Percentiles rank a stretch among this genome's conserved stretches.
Evolutionary conservation across 2,888 invertebrate species (phyloP).

Genomic region (Anagyrus pseudococci): DNA sequence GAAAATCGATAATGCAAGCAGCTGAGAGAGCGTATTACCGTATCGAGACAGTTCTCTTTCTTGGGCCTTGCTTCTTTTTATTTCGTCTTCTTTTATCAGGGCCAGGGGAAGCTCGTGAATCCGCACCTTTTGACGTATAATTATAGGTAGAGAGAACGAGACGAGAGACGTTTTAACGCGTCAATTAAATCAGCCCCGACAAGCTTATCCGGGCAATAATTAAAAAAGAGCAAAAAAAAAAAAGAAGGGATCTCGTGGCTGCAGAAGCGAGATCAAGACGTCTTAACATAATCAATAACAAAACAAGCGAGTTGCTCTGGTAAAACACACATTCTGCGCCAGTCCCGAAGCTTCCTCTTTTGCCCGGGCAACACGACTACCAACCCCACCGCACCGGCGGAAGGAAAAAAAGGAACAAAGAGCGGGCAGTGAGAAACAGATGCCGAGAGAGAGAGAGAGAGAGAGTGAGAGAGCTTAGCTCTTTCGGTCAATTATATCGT

Average conservation of each 20-base stretch:
- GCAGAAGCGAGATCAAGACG: too few relatives aligned
- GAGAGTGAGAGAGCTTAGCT: background rate
- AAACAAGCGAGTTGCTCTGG: slow-evolving; percentile 13
- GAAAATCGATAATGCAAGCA: too few relatives aligned
- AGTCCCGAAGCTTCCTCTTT: background rate
- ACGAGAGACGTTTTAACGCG: too few relatives aligned
- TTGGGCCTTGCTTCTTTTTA: too few relatives aligned
- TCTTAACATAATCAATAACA: slow-evolving; percentile 32
- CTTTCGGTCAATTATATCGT: slow-evolving; percentile 25
- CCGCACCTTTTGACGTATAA: too few relatives aligned
- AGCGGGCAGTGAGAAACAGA: background rate
- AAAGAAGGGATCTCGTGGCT: slow-evolving; percentile 18
- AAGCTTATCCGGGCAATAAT: background rate
- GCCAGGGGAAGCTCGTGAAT: too few relatives aligned
- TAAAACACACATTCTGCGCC: slow-evolving; percentile 18
- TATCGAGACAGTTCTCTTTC: too few relatives aligned
- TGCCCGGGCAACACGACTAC: background rate
- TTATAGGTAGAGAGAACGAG: too few relatives aligned
- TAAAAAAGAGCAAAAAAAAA: background rate
- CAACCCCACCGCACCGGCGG: background rate
- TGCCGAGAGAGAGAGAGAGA: slow-evolving; percentile 4
- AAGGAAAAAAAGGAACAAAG: background rate
- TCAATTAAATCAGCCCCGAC: too few relatives aligned
- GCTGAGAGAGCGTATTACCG: too few relatives aligned
- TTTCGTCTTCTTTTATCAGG: too few relatives aligned